These are phyloP conservation scores for Drosophila kambysellisi DNA, from an alignment of 2,888 invertebrate species.

Conservation along the genomic window DNA sequence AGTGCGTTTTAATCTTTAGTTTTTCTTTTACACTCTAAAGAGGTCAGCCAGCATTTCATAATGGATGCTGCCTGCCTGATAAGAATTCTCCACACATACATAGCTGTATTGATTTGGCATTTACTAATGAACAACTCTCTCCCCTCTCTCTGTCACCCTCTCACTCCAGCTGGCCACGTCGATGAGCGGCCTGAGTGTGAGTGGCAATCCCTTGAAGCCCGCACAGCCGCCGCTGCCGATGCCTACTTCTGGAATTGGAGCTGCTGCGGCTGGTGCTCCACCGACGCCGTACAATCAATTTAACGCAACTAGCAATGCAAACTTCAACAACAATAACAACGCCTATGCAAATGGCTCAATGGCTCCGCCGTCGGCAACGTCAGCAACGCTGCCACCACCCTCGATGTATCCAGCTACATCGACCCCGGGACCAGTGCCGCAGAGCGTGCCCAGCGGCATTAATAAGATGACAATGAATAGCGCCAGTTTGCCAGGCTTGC, in stretches of 20 bases:
- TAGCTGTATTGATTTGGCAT: constrained; percentile 42
- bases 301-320: constrained; percentile 48
- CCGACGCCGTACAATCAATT: constrained; percentile 61
- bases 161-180: constrained; percentile 77
- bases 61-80: constrained; percentile 47
- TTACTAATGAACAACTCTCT: constrained; percentile 18
- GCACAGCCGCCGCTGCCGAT: constrained; percentile 29
- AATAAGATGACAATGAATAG: constrained; percentile 83
- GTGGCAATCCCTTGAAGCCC: constrained; percentile 75
- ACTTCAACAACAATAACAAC: constrained; percentile 56
- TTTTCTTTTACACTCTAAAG: constrained; percentile 24
- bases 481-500: constrained; percentile 79
- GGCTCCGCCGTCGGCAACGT: constrained; percentile 27
- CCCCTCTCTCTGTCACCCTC: constrained; percentile 2
- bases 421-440: constrained; percentile 45
- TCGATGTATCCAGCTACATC: constrained; percentile 38
- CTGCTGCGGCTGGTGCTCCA: constrained; percentile 37
- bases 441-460: constrained; percentile 69
- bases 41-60: constrained; percentile 41
- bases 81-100: constrained; percentile 32
- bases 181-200: constrained; percentile 79
- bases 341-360: constrained; percentile 68
- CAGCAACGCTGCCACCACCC: constrained; percentile 18
- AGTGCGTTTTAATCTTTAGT: constrained; percentile 5
- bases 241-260: constrained; percentile 39